A percentile compares a stretch with the other conserved stretches of the same genome.
These are phyloP conservation scores for Melanophora roralis DNA, from an alignment of 2,888 invertebrate genomes.

Conservation along the genomic window DNA sequence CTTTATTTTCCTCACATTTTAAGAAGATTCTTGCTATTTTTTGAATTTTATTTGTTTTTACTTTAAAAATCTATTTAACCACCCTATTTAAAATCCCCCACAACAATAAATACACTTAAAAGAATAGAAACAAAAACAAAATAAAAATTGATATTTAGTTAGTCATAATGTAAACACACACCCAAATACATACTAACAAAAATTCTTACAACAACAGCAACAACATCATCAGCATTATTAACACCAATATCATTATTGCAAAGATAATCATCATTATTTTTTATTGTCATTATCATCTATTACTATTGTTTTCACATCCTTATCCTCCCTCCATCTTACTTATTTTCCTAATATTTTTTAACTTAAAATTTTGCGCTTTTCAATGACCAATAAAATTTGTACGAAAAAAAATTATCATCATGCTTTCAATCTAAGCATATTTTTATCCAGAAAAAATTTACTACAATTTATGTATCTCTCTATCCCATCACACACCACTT, in stretches of 20 bases:
- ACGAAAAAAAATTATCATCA: conserved; percentile 18
- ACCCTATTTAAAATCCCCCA: conserved; percentile 29
- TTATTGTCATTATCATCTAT: conserved; percentile 6
- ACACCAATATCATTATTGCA: conserved; percentile 14
- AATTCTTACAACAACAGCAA: conserved; percentile 4
- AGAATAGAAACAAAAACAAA: conserved; percentile 15
- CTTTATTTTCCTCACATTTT: neutral
- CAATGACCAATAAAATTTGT: conserved; percentile 10
- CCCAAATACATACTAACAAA: neutral
- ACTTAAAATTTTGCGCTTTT: conserved; percentile 24
- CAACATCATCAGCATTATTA: conserved; percentile 11
- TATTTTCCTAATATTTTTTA: neutral
- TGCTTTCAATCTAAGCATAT: conserved; percentile 3
- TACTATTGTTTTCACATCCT: neutral
- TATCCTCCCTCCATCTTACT: neutral
- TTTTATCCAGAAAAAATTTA: conserved; percentile 1
- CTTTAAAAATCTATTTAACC: conserved; percentile 1
- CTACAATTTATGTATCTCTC: conserved; percentile 31
- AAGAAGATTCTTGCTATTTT: neutral
- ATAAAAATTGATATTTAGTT: conserved; percentile 36
- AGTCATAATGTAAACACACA: conserved; percentile 37
- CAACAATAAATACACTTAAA: conserved; percentile 8
- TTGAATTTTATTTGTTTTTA: neutral
- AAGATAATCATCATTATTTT: conserved; percentile 34
- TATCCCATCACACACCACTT: conserved; percentile 33